phyloP scores from a whole-genome alignment of 2,888 invertebrate species.

The Phanerotoma sp. region DNA sequence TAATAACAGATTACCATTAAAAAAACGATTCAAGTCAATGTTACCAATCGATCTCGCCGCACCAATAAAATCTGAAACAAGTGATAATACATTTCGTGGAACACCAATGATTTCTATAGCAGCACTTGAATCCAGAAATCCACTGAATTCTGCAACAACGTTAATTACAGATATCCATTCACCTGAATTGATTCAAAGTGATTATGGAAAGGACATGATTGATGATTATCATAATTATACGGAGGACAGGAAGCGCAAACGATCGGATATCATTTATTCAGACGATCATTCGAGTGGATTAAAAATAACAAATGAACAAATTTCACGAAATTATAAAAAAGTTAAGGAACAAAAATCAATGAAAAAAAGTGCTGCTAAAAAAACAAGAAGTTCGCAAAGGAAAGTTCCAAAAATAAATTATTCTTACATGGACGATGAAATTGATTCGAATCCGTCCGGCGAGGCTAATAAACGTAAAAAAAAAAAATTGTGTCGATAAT shows the following conservation, averaged over 20 bases:
- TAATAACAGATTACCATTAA: conserved; percentile 48
- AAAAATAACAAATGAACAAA: conserved; percentile 31
- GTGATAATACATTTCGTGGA: conserved; percentile 34
- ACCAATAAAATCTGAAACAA: conserved; percentile 4
- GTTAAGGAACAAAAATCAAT: conserved; percentile 21
- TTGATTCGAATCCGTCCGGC: conserved; percentile 50
- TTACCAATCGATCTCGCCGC: conserved; percentile 38
- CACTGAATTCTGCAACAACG: conserved; percentile 1
- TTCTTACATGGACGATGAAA: conserved; percentile 49
- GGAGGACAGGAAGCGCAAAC: conserved; percentile 32
- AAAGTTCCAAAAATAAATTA: conserved; percentile 52
- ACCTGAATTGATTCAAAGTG: conserved; percentile 36
- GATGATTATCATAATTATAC: conserved; percentile 31
- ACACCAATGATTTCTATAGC: conserved; percentile 50
- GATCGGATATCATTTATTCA: not conserved
- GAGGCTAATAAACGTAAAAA: conserved; percentile 44
- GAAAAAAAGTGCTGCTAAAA: conserved; percentile 33
- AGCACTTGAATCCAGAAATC: conserved; percentile 37
- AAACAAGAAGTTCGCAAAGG: conserved; percentile 50
- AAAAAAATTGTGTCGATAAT: conserved; percentile 52
- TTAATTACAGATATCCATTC: conserved; percentile 15
- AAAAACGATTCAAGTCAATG: conserved; percentile 49
- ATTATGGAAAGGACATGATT: conserved; percentile 38
- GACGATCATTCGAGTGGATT: not conserved
- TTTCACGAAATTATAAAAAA: conserved; percentile 27